Percentiles rank a stretch among this genome's conserved stretches.
Conservation (phyloP, 2,797 vertebrate species). For the Gadopsis bispinosus region DNA sequence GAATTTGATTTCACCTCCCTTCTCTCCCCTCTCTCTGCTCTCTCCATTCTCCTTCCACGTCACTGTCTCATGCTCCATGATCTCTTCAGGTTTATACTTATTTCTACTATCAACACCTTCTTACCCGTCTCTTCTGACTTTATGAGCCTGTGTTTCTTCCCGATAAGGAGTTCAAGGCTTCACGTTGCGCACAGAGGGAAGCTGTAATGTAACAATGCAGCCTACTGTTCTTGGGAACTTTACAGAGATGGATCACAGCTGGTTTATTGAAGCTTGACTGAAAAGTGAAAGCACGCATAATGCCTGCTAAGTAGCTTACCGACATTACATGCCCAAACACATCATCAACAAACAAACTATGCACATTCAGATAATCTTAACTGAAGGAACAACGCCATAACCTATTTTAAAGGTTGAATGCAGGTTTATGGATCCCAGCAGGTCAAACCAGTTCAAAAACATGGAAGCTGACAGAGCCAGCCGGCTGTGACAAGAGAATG, state of each 20-base stretch:
- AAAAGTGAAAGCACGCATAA: slow-evolving; percentile 57
- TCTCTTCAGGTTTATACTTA: background rate
- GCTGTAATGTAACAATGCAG: slow-evolving; percentile 60
- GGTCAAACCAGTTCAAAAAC: slow-evolving; percentile 42
- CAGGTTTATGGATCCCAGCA: slow-evolving; percentile 1
- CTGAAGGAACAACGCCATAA: slow-evolving; percentile 10
- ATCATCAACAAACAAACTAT: slow-evolving; percentile 10
- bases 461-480: background rate
- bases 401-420: background rate
- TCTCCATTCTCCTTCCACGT: slow-evolving; percentile 1
- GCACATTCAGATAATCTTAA: background rate
- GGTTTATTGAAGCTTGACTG: slow-evolving; percentile 40
- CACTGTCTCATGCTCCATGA: slow-evolving; percentile 7
- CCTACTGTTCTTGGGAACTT: slow-evolving; percentile 62
- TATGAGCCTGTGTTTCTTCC: slow-evolving; percentile 11
- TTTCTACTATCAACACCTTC: slow-evolving; percentile 43
- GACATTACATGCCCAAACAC: slow-evolving; percentile 27
- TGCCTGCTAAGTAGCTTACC: slow-evolving; percentile 32
- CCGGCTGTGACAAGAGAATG: slow-evolving; percentile 18
- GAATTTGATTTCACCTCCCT: slow-evolving; percentile 44
- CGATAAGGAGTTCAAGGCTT: slow-evolving; percentile 43
- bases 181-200: slow-evolving; percentile 23
- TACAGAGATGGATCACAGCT: slow-evolving; percentile 54
- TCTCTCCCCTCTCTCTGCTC: slow-evolving; percentile 8
- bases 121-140: background rate